Evolutionary conservation across 1,140 invertebrate genomes (phyloP).

Genomic region (Brachionus rubens): DNA sequence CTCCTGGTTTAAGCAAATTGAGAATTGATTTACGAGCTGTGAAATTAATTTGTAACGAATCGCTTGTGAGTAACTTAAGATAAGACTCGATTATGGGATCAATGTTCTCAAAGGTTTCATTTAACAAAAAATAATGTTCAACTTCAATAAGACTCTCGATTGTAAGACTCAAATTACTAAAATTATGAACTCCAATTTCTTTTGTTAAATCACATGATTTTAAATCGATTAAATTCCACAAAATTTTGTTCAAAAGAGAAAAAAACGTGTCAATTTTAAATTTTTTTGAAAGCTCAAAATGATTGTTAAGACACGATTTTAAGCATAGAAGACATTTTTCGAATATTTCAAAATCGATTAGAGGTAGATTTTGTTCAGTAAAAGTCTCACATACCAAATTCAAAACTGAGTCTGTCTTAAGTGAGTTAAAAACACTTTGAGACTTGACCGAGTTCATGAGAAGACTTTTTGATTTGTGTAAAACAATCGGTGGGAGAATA

Average conservation of each 20-base stretch:
- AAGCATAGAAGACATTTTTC: slow-evolving; percentile 30
- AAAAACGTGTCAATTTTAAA: neutral
- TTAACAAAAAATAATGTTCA: neutral
- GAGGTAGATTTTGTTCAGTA: neutral
- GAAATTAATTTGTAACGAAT: slow-evolving; percentile 9
- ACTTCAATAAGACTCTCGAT: slow-evolving; percentile 9
- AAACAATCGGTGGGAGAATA: slow-evolving; percentile 6
- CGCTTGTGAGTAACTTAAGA: neutral
- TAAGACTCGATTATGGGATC: neutral
- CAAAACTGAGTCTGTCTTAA: neutral
- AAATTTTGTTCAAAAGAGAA: neutral
- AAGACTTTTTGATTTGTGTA: slow-evolving; percentile 8
- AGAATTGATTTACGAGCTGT: neutral
- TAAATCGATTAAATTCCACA: neutral
- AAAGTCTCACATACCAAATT: neutral
- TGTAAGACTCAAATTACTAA: slow-evolving; percentile 10
- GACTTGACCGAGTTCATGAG: neutral
- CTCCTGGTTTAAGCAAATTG: neutral
- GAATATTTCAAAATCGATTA: slow-evolving; percentile 41
- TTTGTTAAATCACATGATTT: neutral
- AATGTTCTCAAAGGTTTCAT: neutral
- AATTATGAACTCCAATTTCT: neutral
- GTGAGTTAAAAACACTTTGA: neutral
- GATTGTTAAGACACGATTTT: neutral
- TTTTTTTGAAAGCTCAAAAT: neutral